phyloP scores from a whole-genome alignment of 1,140 invertebrate species.

The Andricus grossulariae region DNA sequence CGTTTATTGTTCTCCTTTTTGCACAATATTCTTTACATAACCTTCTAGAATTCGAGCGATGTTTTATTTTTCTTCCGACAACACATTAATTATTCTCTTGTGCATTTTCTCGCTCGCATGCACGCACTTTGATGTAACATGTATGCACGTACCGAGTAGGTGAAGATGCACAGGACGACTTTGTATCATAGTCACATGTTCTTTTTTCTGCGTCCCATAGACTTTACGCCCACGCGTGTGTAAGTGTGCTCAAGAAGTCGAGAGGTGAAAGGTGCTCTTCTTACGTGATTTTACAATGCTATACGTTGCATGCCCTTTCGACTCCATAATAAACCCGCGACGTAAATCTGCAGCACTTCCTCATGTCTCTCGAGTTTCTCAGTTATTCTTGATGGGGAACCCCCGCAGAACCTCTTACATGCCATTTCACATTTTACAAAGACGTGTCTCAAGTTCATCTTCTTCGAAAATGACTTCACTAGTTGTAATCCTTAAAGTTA shows the following conservation, averaged over 20 bases:
- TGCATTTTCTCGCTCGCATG: constrained; percentile 6
- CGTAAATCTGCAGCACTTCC: constrained; percentile 44
- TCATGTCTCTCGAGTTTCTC: constrained; percentile 41
- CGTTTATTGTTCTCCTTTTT: constrained; percentile 15
- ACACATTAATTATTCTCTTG: constrained; percentile 1
- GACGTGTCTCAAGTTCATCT: not conserved
- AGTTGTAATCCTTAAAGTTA: not conserved
- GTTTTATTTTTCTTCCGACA: constrained; percentile 19
- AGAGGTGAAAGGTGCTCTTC: constrained; percentile 69
- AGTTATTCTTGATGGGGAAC: not conserved
- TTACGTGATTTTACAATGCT: constrained; percentile 69
- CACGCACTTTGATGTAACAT: constrained; percentile 9
- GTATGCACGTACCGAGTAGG: not conserved
- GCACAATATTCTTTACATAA: constrained; percentile 2
- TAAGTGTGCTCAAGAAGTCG: constrained; percentile 25
- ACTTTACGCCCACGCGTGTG: constrained; percentile 32
- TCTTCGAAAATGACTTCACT: not conserved
- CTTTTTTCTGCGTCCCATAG: constrained; percentile 23
- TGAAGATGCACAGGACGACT: not conserved
- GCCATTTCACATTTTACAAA: constrained; percentile 12
- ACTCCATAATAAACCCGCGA: constrained; percentile 50
- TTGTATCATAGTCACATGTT: constrained; percentile 14
- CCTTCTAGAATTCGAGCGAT: constrained; percentile 11
- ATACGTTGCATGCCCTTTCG: constrained; percentile 58
- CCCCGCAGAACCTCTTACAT: not conserved